Percentiles rank a stretch among this genome's conserved stretches.
phyloP scores from a whole-genome alignment of 2,113 vertebrate genomes.

The Microtus oregoni region DNA sequence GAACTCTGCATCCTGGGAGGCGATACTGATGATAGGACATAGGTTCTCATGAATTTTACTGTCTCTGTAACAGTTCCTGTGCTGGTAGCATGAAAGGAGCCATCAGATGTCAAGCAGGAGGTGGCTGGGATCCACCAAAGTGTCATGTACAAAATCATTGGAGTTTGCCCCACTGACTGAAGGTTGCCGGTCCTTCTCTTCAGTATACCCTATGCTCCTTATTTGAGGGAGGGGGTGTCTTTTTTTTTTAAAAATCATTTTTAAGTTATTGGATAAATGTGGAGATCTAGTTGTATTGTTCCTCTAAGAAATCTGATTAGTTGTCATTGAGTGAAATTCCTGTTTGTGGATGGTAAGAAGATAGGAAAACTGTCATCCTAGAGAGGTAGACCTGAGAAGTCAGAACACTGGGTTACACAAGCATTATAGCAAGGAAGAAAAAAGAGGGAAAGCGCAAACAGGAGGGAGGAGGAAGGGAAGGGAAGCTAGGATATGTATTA shows the following conservation, averaged over 20 bases:
- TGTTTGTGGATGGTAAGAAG: neutral
- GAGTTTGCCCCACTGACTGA: accelerated
- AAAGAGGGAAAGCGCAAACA: no score
- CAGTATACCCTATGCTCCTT: neutral
- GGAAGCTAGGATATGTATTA: neutral
- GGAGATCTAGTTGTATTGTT: neutral
- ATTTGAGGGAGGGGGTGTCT: neutral
- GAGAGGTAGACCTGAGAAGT: neutral
- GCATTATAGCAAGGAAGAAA: neutral
- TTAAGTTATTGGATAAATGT: neutral
- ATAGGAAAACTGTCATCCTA: neutral
- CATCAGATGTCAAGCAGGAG: neutral
- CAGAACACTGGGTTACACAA: neutral
- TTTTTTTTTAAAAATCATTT: neutral
- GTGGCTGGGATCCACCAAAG: neutral
- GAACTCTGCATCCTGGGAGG: neutral
- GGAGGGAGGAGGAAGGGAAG: no score
- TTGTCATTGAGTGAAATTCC: neutral
- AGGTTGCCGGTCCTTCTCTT: neutral
- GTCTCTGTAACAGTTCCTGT: neutral
- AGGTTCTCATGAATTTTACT: neutral
- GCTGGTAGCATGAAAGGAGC: neutral
- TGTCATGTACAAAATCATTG: neutral
- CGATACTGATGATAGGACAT: neutral
- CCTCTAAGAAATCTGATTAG: neutral